Percentiles rank a stretch among this genome's conserved stretches.
phyloP scores from a whole-genome alignment of 2,797 vertebrate species.

The Salmo trutta region DNA sequence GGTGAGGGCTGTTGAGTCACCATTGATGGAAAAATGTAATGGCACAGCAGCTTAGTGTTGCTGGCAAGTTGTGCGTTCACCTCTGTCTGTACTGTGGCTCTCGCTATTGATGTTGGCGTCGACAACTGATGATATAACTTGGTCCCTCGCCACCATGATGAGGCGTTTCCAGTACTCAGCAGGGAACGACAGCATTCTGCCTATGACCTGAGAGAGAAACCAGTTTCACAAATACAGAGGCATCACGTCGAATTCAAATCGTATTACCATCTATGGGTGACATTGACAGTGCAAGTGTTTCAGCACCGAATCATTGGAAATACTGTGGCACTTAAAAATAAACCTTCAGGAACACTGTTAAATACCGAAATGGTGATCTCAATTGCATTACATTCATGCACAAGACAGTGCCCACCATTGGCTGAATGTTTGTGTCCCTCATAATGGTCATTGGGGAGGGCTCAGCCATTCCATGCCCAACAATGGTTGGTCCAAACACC shows the following conservation, averaged over 20 bases:
- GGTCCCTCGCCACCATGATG: slow-evolving; percentile 42
- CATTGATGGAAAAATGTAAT: background rate
- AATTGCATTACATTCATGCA: background rate
- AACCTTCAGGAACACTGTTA: background rate
- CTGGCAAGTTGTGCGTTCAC: slow-evolving; percentile 23
- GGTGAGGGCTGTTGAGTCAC: background rate
- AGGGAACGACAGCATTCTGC: slow-evolving; percentile 67
- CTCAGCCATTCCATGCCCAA: slow-evolving; percentile 78
- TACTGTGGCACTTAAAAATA: background rate
- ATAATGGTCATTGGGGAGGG: slow-evolving; percentile 79
- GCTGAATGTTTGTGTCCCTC: slow-evolving; percentile 79
- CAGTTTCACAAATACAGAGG: too few species aligned
- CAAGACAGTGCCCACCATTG: slow-evolving; percentile 64
- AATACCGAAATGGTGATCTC: background rate
- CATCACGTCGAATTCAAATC: background rate
- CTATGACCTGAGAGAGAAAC: slow-evolving; percentile 70
- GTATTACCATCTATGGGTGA: background rate
- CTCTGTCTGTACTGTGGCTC: slow-evolving; percentile 27
- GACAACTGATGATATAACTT: slow-evolving; percentile 32
- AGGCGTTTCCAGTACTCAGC: slow-evolving; percentile 70
- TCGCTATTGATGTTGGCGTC: slow-evolving; percentile 31
- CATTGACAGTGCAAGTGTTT: background rate
- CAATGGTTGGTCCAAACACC: slow-evolving; percentile 84
- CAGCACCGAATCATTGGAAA: background rate
- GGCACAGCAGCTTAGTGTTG: background rate